Conservation (phyloP, 2,113 vertebrate genomes). For the Recurvirostra avosetta region DNA sequence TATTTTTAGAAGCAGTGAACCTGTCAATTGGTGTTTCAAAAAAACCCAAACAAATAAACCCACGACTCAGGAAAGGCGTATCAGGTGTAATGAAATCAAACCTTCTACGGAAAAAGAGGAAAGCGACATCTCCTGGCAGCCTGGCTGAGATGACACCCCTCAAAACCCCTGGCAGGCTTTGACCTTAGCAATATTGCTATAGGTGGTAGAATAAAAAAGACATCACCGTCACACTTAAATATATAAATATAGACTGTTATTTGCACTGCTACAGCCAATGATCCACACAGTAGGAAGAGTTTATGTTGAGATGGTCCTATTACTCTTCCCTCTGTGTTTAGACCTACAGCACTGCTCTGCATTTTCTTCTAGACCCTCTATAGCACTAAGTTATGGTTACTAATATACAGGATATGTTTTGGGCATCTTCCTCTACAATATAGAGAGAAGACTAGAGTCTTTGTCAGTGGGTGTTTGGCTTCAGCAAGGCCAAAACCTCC, state of each 20-base stretch:
- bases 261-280: neutral
- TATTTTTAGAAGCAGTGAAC: neutral
- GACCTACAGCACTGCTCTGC: neutral
- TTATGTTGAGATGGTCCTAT: neutral
- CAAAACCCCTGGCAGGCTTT: neutral
- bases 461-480: neutral
- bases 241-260: neutral
- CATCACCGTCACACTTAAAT: neutral
- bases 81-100: neutral
- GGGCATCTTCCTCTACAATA: neutral
- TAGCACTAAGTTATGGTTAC: neutral
- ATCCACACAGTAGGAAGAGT: neutral
- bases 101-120: neutral
- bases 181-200: neutral
- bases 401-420: fast-evolving
- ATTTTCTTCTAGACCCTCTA: neutral
- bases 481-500: neutral
- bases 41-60: neutral
- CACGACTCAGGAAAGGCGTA: fast-evolving
- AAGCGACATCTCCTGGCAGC: neutral
- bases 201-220: neutral
- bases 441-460: neutral
- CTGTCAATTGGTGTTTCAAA: neutral
- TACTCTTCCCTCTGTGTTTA: neutral
- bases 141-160: neutral